Base-by-base conservation (phyloP, 2,113 vertebrate species). In the Pterocles gutturalis region DNA sequence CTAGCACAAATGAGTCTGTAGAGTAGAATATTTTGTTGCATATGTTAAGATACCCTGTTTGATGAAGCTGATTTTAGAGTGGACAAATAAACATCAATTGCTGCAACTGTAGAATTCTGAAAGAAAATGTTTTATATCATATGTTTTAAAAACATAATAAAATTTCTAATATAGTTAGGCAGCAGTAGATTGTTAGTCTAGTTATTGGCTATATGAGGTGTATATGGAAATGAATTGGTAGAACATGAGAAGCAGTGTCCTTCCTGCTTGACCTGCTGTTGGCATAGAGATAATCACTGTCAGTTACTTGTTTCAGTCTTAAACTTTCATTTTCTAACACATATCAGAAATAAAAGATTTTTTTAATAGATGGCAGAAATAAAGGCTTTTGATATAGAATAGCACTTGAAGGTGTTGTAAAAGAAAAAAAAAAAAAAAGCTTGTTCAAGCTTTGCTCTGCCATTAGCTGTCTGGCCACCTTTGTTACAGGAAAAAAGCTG, bases 1-100 rank as follows among this genome's bases (percentile, higher is more conserved):
- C 7, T 29, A 65, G n/a, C 34, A 65, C 15, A 67, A 11, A 26
- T 43, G 12, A 33, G 10, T 62, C 36, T 54, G 8, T 3, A n/a
- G 7, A 8, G 4, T 16, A 25, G 46, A 49, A 29, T 29, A 16
- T 13, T 83, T 7, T 17, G 10, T 60, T 26, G 18, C 0, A 0
- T 55, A 3, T 28, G 11, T 49, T 83, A 11, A 51, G 33, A 21
- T 25, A 26, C 0, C 2, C 12, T 33, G 2, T 61, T 81, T 38
- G 22, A 78, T 41, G 49, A 78, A 69, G 31, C 29, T 53, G 11
- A 7, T 45, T 82, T 69, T 82, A 14, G 24, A 33, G 8, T 57
- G 43, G 15, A 14, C 29, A 36, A 41, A 26, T 57, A 7, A 76
- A 21, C 2, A 54, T n/a, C 4, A 79, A 0, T 54, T 82, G 28